A percentile compares a stretch with the other conserved stretches of the same genome.
Conservation (phyloP, 1,140 invertebrate genomes). For the Leptonema lineaticorne region DNA sequence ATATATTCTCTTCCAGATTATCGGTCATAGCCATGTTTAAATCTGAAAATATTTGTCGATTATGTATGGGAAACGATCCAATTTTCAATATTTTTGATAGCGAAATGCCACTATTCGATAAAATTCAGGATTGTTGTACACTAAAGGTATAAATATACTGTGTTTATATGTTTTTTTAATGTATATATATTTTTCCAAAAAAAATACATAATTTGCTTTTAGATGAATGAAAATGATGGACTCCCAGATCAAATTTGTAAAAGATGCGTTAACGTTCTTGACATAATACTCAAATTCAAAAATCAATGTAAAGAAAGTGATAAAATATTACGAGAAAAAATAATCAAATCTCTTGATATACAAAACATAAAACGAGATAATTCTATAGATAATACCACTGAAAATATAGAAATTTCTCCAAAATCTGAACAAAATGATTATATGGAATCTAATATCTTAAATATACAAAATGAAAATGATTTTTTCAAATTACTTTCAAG, state of each 20-base stretch:
- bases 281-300: constrained; percentile 30
- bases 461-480: no score
- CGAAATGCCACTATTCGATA: not conserved
- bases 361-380: no score
- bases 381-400: no score
- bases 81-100: not conserved
- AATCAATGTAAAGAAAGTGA: constrained; percentile 32
- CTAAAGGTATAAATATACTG: constrained; percentile 7
- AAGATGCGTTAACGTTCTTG: constrained; percentile 15
- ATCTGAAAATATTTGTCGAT: constrained; percentile 1
- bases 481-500: no score
- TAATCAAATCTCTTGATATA: not conserved
- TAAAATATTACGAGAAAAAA: constrained; percentile 20
- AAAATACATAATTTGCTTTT: not conserved
- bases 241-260: constrained; percentile 29
- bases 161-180: not conserved
- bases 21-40: constrained; percentile 2
- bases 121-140: constrained; percentile 7
- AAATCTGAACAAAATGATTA: no score
- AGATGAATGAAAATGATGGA: constrained; percentile 35
- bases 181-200: not conserved
- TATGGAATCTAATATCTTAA: no score
- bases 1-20: no score
- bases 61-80: not conserved
- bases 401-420: no score